Percentiles rank a stretch among this genome's conserved stretches.
Conservation (phyloP, 2,797 vertebrate genomes). For the Scomberomorus guttatus region DNA sequence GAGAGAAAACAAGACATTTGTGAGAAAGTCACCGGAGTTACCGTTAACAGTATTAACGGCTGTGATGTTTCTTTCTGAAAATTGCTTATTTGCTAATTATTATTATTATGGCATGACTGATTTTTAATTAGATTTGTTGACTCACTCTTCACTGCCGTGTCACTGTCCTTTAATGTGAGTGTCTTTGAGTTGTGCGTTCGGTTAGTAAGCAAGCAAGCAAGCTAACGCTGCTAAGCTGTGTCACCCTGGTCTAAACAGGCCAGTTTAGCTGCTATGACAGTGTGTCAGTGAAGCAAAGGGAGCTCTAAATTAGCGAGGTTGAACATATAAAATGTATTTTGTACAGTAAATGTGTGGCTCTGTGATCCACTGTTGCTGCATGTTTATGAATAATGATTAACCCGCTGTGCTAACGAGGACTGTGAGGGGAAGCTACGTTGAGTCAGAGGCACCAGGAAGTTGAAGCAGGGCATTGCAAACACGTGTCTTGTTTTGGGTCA, state of each 20-base stretch:
- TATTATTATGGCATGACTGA: neutral
- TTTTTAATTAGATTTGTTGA: neutral
- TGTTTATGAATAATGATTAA: constrained; percentile 11
- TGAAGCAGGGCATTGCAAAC: constrained; percentile 77
- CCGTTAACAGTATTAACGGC: neutral
- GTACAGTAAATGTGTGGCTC: neutral
- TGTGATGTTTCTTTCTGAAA: neutral
- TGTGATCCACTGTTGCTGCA: neutral
- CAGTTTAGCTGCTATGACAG: constrained; percentile 14
- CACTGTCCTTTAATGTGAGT: constrained; percentile 13
- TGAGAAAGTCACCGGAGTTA: neutral
- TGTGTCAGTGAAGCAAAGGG: neutral
- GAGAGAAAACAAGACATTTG: neutral
- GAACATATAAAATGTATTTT: too few species aligned
- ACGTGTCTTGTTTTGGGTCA: constrained; percentile 88
- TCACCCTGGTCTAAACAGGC: constrained; percentile 57
- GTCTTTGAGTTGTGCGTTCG: constrained; percentile 25
- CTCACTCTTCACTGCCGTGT: neutral
- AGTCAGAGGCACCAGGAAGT: constrained; percentile 71
- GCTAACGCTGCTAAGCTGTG: constrained; percentile 61
- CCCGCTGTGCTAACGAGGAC: constrained; percentile 2
- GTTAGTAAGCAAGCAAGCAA: constrained; percentile 26
- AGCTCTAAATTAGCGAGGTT: neutral
- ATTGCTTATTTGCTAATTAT: too few species aligned
- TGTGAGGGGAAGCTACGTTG: constrained; percentile 19